Evolutionary conservation across 2,888 invertebrate genomes (phyloP).

Genomic region (Volucella bombylans): DNA sequence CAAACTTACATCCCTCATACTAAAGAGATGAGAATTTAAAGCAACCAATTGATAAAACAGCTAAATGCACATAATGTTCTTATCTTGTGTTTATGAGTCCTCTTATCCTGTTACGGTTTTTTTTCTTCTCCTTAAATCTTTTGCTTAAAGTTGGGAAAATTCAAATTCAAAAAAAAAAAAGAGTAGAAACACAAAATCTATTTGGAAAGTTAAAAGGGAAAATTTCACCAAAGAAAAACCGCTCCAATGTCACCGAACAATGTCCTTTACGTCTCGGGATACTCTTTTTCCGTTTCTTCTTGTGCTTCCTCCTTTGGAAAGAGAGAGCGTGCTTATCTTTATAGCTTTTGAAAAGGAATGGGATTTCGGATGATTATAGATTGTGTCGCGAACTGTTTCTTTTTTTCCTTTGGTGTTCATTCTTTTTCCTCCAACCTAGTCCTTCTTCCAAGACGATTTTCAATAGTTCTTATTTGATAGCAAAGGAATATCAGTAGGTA

Average conservation of each 20-base stretch:
- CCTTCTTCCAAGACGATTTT: too few species aligned
- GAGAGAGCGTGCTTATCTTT: conserved; percentile 58
- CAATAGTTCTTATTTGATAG: conserved; percentile 1
- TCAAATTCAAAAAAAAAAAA: conserved; percentile 9
- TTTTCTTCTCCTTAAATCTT: background rate
- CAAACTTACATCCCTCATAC: background rate
- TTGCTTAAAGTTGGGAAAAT: background rate
- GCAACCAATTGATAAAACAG: conserved; percentile 41
- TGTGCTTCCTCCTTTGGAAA: conserved; percentile 6
- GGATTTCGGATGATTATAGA: conserved; percentile 61
- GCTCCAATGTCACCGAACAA: conserved; percentile 32
- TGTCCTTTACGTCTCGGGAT: conserved; percentile 22
- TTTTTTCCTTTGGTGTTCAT: conserved; percentile 9
- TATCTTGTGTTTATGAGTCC: conserved; percentile 55
- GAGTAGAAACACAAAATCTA: conserved; percentile 1
- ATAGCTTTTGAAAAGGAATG: conserved; percentile 56
- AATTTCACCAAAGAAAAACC: background rate
- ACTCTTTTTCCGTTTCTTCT: conserved; percentile 5
- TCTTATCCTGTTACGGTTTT: conserved; percentile 10
- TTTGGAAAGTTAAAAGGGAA: background rate
- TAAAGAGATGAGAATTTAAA: conserved; percentile 26
- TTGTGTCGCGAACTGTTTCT: conserved; percentile 47
- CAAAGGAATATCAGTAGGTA: conserved; percentile 7
- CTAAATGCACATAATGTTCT: conserved; percentile 46
- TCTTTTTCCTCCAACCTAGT: background rate